Conservation (phyloP, 1,140 invertebrate genomes). For the Drosophila nasuta region DNA sequence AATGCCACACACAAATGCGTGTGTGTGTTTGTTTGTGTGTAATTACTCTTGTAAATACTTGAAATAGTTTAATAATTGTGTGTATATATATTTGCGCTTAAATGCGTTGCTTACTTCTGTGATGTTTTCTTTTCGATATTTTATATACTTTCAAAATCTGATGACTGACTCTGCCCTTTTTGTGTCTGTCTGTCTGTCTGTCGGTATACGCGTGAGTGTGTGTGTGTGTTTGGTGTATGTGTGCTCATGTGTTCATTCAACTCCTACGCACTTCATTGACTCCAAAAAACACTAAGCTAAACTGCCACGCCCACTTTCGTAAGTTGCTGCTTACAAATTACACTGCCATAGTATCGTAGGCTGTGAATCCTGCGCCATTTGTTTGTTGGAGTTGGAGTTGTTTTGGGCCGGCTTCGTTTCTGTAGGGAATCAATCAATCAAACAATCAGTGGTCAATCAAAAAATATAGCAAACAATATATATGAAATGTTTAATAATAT, state of each 20-base stretch:
- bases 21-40: slow-evolving; percentile 36
- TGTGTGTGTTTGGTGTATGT: slow-evolving; percentile 35
- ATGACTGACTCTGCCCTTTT: slow-evolving; percentile 30
- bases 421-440: slow-evolving; percentile 66
- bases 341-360: slow-evolving; percentile 98
- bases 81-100: slow-evolving; percentile 32
- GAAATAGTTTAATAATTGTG: slow-evolving; percentile 60
- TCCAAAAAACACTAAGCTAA: slow-evolving; percentile 70
- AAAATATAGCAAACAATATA: background rate
- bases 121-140: slow-evolving; percentile 27
- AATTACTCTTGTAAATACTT: slow-evolving; percentile 65
- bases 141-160: slow-evolving; percentile 31
- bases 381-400: slow-evolving; percentile 88
- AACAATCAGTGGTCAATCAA: slow-evolving; percentile 1
- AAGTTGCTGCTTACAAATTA: slow-evolving; percentile 90
- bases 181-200: slow-evolving; percentile 26
- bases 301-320: slow-evolving; percentile 60
- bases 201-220: slow-evolving; percentile 32
- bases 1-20: slow-evolving; percentile 36
- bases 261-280: slow-evolving; percentile 71
- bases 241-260: slow-evolving; percentile 68
- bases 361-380: slow-evolving; percentile 94
- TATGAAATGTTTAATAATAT: slow-evolving; percentile 28
- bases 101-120: slow-evolving; percentile 43
- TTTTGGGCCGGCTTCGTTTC: slow-evolving; percentile 94